Percentiles rank a stretch among this genome's conserved stretches.
These are phyloP conservation scores for Mycetomoellerius zeteki DNA, from an alignment of 1,140 invertebrate species.

Conservation along the genomic window DNA sequence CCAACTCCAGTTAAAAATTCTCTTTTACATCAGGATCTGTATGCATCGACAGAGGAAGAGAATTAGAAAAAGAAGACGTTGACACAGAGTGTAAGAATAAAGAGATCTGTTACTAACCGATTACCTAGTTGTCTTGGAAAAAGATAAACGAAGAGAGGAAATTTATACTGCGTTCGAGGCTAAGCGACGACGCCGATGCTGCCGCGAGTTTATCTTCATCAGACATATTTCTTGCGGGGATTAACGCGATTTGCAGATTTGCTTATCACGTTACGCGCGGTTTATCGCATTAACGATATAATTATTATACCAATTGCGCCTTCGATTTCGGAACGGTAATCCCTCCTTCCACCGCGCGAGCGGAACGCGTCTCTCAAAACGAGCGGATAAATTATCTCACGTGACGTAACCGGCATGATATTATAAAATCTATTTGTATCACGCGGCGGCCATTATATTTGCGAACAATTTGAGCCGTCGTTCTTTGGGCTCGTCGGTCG, in stretches of 20 bases:
- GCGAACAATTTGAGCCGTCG: slow-evolving; percentile 27
- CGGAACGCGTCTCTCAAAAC: background rate
- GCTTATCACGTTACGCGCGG: slow-evolving; percentile 9
- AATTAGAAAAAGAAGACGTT: background rate
- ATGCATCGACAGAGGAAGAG: background rate
- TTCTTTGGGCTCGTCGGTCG: slow-evolving; percentile 20
- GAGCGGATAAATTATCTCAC: background rate
- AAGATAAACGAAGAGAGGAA: background rate
- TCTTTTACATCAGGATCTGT: background rate
- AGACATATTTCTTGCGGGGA: background rate
- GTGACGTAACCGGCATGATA: slow-evolving; percentile 23
- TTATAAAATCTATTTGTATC: slow-evolving; percentile 26
- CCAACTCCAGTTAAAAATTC: background rate
- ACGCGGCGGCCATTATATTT: slow-evolving; percentile 40
- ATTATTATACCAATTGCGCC: slow-evolving; percentile 34
- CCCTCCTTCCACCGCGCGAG: background rate
- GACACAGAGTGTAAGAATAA: background rate
- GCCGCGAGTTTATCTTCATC: slow-evolving; percentile 15
- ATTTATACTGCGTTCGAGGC: background rate
- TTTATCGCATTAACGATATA: slow-evolving; percentile 34
- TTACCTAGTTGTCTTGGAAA: background rate
- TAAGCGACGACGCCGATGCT: background rate
- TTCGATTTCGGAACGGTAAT: slow-evolving; percentile 18
- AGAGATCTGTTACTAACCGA: background rate
- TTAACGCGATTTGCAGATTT: slow-evolving; percentile 27